Evolutionary conservation across 2,888 invertebrate genomes (phyloP).

Genomic region (Tinea trinotella): DNA sequence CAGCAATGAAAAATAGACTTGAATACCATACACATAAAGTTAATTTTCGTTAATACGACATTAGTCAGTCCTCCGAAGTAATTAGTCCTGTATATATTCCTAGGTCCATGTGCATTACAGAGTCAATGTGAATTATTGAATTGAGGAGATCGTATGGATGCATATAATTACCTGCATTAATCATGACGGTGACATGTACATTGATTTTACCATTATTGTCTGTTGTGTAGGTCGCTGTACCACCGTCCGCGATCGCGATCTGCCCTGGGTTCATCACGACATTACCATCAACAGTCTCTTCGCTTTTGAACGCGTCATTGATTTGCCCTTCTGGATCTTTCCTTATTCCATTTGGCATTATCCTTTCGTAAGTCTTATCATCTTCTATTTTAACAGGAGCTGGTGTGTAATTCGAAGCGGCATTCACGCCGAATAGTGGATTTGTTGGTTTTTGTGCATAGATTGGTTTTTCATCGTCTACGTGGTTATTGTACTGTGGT

Average conservation of each 20-base stretch:
- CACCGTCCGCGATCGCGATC: constrained; percentile 63
- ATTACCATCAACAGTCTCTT: constrained; percentile 74
- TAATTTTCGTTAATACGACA: too few relatives aligned
- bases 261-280: constrained; percentile 63
- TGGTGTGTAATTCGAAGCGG: constrained; percentile 63
- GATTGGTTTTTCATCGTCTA: constrained; percentile 37
- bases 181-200: constrained; percentile 90
- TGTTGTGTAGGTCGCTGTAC: constrained; percentile 75
- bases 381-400: constrained; percentile 31
- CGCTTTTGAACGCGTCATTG: constrained; percentile 77
- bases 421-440: constrained; percentile 63
- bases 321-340: constrained; percentile 88
- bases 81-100: too few relatives aligned
- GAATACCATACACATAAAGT: too few relatives aligned
- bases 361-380: constrained; percentile 43
- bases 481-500: constrained; percentile 43
- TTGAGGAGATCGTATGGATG: constrained; percentile 54
- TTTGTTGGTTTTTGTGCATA: constrained; percentile 50
- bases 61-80: too few relatives aligned
- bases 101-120: too few relatives aligned
- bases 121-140: not conserved
- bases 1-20: too few relatives aligned
- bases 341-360: constrained; percentile 67
- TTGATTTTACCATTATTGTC: constrained; percentile 90
- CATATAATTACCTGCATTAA: constrained; percentile 78